phyloP scores from a whole-genome alignment of 2,888 invertebrate species.

The Caenorhabditis japonica region DNA sequence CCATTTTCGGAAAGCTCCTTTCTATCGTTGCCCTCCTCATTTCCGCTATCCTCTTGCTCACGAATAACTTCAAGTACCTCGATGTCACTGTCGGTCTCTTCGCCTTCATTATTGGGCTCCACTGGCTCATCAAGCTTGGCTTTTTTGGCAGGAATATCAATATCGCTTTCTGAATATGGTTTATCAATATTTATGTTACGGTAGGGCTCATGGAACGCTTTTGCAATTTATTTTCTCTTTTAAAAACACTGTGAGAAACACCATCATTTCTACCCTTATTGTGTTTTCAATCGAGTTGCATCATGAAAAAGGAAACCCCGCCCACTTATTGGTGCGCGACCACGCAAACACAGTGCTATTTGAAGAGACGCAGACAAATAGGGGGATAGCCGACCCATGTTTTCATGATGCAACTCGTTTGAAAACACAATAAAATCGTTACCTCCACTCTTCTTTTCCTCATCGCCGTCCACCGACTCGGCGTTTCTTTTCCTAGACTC shows the following conservation, averaged over 20 bases:
- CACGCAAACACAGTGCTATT: too few species aligned
- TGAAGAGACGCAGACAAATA: too few species aligned
- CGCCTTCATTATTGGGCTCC: slow-evolving; percentile 19
- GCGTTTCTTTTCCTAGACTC: slow-evolving; percentile 28
- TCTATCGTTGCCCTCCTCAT: neutral
- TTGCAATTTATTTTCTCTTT: neutral
- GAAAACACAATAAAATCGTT: too few species aligned
- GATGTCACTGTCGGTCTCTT: neutral
- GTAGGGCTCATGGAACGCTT: neutral
- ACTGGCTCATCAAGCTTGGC: slow-evolving; percentile 6
- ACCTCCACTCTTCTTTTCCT: neutral
- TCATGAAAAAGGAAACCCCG: too few species aligned
- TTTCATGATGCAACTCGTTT: too few species aligned
- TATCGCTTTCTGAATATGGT: neutral
- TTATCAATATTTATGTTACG: neutral
- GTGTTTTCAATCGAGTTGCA: too few species aligned
- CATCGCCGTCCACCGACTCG: slow-evolving; percentile 6
- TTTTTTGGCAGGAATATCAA: neutral
- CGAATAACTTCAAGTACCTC: neutral
- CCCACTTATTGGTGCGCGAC: too few species aligned
- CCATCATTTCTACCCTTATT: too few species aligned
- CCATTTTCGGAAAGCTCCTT: slow-evolving; percentile 6
- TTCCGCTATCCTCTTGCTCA: slow-evolving; percentile 6
- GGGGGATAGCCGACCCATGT: too few species aligned
- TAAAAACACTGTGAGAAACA: neutral